Conservation (phyloP, 2,888 invertebrate species). For the Dryobota labecula region DNA sequence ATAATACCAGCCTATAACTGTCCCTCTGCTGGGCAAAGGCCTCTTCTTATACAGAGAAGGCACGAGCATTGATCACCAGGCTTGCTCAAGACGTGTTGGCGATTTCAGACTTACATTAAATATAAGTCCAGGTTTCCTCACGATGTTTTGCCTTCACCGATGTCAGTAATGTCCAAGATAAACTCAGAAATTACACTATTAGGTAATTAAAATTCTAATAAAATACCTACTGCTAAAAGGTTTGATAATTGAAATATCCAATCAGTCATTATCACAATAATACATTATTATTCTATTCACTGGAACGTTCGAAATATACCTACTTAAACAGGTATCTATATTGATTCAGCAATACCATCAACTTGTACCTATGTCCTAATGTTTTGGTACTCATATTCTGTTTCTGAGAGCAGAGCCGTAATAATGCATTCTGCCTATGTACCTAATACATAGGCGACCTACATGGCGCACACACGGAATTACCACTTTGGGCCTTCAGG, state of each 20-base stretch:
- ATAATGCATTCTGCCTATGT: background rate
- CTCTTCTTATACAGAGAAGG: too few species aligned
- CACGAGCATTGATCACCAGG: too few species aligned
- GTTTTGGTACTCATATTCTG: background rate
- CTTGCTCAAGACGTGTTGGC: too few species aligned
- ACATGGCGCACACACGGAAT: slow-evolving; percentile 27
- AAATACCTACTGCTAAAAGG: background rate
- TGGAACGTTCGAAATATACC: background rate
- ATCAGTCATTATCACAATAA: slow-evolving; percentile 9
- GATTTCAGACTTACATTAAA: too few species aligned
- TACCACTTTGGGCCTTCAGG: slow-evolving; percentile 33
- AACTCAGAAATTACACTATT: too few species aligned
- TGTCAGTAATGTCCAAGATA: too few species aligned
- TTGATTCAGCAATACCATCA: slow-evolving; percentile 1
- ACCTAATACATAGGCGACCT: slow-evolving; percentile 17
- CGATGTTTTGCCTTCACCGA: too few species aligned
- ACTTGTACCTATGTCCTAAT: background rate
- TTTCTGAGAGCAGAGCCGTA: slow-evolving; percentile 11
- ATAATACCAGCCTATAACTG: too few species aligned
- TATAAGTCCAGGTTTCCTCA: too few species aligned
- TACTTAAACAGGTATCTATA: background rate
- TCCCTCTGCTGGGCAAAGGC: too few species aligned
- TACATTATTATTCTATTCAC: slow-evolving; percentile 18
- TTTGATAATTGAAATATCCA: slow-evolving; percentile 19
- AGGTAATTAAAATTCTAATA: background rate